Conservation (phyloP, 2,113 vertebrate species). For the Dryoscopus gambensis region DNA sequence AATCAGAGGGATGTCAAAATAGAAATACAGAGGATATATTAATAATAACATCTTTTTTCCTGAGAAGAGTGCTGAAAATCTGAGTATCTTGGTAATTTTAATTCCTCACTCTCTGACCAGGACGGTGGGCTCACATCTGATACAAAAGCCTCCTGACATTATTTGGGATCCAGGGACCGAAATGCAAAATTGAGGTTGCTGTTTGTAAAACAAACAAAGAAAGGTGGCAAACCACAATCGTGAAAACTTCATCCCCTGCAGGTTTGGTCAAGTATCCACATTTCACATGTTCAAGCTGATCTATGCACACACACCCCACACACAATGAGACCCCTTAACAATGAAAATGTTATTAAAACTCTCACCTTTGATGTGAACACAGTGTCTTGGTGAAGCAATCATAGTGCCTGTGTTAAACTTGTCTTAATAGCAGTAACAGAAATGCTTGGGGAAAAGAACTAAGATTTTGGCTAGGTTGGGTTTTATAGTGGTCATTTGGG, state of each 20-base stretch:
- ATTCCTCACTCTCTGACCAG: background rate
- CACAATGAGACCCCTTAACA: background rate
- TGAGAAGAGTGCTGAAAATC: background rate
- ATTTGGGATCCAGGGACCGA: background rate
- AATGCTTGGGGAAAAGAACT: background rate
- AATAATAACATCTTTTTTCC: background rate
- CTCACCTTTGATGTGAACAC: background rate
- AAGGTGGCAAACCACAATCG: background rate
- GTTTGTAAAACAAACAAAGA: background rate
- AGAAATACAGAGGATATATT: background rate
- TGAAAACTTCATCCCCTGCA: background rate
- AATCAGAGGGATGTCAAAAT: background rate
- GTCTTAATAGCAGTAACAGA: background rate
- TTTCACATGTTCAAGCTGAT: background rate
- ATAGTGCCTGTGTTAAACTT: background rate
- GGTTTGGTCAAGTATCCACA: background rate
- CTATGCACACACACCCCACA: background rate
- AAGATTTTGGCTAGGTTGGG: background rate
- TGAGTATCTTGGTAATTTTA: background rate
- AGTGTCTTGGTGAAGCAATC: background rate
- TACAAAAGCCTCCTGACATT: background rate
- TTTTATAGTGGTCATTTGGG: background rate
- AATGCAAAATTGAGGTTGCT: background rate
- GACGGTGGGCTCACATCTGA: background rate
- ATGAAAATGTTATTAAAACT: background rate